Percentiles rank a stretch among this genome's conserved stretches.
These are phyloP conservation scores for Cuniculus paca DNA, from an alignment of 2,797 vertebrate genomes.

Conservation along the genomic window DNA sequence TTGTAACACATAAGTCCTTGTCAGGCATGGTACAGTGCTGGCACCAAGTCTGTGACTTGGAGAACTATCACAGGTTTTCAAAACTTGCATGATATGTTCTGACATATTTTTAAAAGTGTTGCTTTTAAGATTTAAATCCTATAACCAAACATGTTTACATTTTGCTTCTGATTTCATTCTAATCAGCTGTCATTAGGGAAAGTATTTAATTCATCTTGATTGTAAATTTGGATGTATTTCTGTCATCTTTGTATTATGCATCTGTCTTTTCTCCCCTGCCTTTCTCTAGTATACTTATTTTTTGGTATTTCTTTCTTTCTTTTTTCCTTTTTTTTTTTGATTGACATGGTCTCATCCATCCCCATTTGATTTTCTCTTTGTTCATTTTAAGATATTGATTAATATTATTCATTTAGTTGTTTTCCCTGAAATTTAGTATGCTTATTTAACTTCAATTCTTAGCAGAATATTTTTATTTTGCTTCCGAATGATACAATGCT, in stretches of 20 bases:
- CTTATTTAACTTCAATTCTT: constrained; percentile 25
- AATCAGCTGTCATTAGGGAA: constrained; percentile 16
- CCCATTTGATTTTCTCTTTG: background rate
- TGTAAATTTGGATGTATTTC: constrained; percentile 25
- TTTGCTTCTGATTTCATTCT: constrained; percentile 17
- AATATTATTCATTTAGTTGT: background rate
- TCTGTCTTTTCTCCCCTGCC: no score
- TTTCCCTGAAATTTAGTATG: background rate
- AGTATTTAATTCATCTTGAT: background rate
- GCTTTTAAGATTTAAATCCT: background rate
- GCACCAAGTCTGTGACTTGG: background rate
- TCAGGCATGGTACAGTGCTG: background rate
- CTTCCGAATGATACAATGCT: background rate
- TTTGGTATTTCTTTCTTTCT: rapidly evolving
- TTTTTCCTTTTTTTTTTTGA: background rate
- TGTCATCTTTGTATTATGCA: background rate
- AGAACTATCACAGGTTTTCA: background rate
- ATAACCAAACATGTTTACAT: background rate
- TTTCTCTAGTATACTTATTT: background rate
- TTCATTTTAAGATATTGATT: constrained; percentile 4
- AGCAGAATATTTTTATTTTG: constrained; percentile 8
- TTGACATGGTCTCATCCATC: background rate
- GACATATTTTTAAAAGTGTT: background rate
- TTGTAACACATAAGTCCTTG: background rate
- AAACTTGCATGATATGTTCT: background rate